A percentile compares a stretch with the other conserved stretches of the same genome.
phyloP scores from a whole-genome alignment of 1,140 invertebrate genomes.

The Zaprionus kolodkinae region DNA sequence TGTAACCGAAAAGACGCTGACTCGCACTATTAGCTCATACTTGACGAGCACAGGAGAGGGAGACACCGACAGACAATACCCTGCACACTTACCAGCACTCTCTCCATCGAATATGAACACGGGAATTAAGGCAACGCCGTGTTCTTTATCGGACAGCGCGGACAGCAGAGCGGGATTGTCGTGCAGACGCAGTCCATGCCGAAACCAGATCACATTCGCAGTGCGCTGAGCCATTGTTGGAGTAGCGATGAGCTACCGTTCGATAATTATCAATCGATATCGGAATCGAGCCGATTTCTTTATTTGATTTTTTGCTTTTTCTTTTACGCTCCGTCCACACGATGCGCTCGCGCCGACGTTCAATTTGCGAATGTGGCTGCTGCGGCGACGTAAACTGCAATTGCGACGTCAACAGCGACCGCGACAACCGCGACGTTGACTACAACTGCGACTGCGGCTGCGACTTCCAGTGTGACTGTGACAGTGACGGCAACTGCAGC shows the following conservation, averaged over 20 bases:
- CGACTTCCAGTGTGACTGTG: not conserved
- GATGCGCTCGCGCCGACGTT: constrained; percentile 52
- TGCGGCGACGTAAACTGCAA: constrained; percentile 24
- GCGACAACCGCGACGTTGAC: constrained; percentile 10
- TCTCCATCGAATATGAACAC: constrained; percentile 91
- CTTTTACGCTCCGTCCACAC: constrained; percentile 22
- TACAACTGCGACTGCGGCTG: constrained; percentile 15
- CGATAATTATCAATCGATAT: constrained; percentile 3
- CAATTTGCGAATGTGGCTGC: constrained; percentile 60
- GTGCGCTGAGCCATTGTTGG: constrained; percentile 40
- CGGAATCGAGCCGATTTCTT: not conserved
- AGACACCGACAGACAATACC: constrained; percentile 2
- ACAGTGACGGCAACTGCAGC: constrained; percentile 18
- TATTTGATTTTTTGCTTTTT: not conserved
- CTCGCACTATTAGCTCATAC: constrained; percentile 57
- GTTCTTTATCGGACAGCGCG: constrained; percentile 85
- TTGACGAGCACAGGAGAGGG: not conserved
- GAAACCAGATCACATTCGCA: constrained; percentile 87
- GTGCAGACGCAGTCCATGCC: constrained; percentile 90
- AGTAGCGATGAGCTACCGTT: not conserved
- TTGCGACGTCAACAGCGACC: constrained; percentile 5
- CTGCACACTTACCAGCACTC: constrained; percentile 86
- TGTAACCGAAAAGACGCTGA: constrained; percentile 50
- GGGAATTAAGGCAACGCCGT: constrained; percentile 85
- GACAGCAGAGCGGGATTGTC: constrained; percentile 89